These are phyloP conservation scores for Clavelina lepadiformis DNA, from an alignment of 23 tunicate species.

Conservation along the genomic window DNA sequence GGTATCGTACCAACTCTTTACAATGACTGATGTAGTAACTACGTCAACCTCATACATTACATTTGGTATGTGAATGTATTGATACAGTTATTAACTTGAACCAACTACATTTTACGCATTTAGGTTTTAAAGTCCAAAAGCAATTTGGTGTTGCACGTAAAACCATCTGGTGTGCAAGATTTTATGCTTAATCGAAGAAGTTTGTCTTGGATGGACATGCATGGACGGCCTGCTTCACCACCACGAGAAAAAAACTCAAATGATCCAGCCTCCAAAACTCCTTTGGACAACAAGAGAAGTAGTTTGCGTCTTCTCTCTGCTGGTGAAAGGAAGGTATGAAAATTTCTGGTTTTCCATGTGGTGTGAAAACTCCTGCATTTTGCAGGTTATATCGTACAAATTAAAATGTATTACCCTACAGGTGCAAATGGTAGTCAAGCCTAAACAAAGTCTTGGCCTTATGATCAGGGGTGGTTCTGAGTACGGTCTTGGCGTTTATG, in stretches of 20 bases:
- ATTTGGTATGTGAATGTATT: no score
- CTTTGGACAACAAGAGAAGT: slow-evolving; percentile 38
- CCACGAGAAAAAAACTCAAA: slow-evolving; percentile 9
- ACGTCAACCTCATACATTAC: no score
- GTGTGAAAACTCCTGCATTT: background rate
- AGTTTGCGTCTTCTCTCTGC: slow-evolving; percentile 26
- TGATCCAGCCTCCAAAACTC: slow-evolving; percentile 13
- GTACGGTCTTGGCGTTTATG: slow-evolving; percentile 72
- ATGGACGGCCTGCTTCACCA: slow-evolving; percentile 42
- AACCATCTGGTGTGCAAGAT: slow-evolving; percentile 9
- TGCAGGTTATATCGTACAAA: background rate
- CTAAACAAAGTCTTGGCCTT: slow-evolving; percentile 56
- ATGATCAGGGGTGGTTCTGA: slow-evolving; percentile 79
- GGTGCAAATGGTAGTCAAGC: slow-evolving; percentile 48
- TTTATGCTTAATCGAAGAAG: background rate
- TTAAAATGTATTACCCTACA: no score
- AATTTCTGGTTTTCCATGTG: background rate
- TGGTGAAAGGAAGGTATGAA: slow-evolving; percentile 45
- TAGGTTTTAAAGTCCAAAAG: slow-evolving; percentile 24
- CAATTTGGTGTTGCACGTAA: slow-evolving; percentile 13
- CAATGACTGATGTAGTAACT: no score
- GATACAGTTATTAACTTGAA: no score
- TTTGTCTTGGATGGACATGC: slow-evolving; percentile 31
- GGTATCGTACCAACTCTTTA: no score
- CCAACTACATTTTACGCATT: background rate